Percentiles rank a stretch among this genome's conserved stretches.
Evolutionary conservation across 2,113 vertebrate genomes (phyloP).

Genomic region (Aphyosemion australe): DNA sequence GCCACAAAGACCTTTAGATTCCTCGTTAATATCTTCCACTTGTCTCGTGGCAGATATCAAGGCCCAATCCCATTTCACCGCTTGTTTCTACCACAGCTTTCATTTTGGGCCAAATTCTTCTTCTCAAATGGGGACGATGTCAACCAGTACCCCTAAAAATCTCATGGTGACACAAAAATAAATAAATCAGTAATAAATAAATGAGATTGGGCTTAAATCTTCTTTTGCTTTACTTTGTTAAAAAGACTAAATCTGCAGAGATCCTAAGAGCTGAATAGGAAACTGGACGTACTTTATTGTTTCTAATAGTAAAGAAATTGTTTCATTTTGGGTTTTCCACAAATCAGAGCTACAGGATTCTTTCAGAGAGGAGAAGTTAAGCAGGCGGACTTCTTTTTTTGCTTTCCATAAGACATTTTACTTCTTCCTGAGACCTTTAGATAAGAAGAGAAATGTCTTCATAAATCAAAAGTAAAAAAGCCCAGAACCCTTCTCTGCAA

Average conservation of each 20-base stretch:
- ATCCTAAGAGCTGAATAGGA: background rate
- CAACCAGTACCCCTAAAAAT: too few relatives aligned
- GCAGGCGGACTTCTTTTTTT: too few relatives aligned
- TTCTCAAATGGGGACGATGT: too few relatives aligned
- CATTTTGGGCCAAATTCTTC: too few relatives aligned
- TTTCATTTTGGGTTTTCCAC: too few relatives aligned
- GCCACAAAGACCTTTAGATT: background rate
- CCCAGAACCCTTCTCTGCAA: too few relatives aligned
- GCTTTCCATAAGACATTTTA: too few relatives aligned
- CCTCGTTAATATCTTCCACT: constrained; percentile 17
- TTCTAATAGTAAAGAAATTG: too few relatives aligned
- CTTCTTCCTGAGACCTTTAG: too few relatives aligned
- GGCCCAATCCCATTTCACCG: background rate
- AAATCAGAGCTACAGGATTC: background rate
- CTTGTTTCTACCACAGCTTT: background rate
- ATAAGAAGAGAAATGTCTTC: too few relatives aligned
- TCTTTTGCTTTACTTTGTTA: constrained; percentile 24
- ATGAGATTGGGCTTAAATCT: constrained; percentile 3
- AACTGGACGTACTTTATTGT: background rate
- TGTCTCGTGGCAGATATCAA: constrained; percentile 14
- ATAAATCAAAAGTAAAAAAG: too few relatives aligned
- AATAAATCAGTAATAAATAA: background rate
- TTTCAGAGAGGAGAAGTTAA: background rate
- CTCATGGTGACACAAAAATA: too few relatives aligned
- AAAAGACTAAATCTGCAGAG: constrained; percentile 7